Evolutionary conservation across 2,113 vertebrate species (phyloP), one percentile per base, ranked within the genome.

Genomic region (Mystacornis crossleyi): DNA sequence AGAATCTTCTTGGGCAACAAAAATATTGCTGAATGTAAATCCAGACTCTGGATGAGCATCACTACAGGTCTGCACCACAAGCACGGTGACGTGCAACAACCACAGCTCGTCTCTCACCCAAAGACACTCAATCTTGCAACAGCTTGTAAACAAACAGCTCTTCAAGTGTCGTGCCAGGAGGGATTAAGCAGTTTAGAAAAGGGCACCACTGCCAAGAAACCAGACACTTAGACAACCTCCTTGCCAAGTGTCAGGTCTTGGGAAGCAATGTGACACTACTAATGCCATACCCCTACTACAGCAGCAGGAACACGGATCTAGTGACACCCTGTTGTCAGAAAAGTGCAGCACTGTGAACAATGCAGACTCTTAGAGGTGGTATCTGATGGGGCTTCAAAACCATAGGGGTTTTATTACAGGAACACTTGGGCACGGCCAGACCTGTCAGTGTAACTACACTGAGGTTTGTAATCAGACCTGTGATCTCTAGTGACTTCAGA

Each of bases 141-240:
- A 82, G 54, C 82, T 78, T 83, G 75, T 78, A 78, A 93, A 88
- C 85, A 95, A 92, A 58, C 42, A 58, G 26, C 34, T 62, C 66
- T 66, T 72, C 47, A 51, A 77, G 57, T 17, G n/a, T n/a, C 58
- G 73, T 8, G 51, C 84, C 90, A 79, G 48, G 36, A 91, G 40
- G 36, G 42, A 90, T 83, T 47, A 67, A 29, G 26, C 50, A n/a
- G 34, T 42, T 88, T 2, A 1, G 55, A 62, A 31, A 71, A 91
- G 42, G 51, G 72, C 80, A 91, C 26, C 19, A n/a, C 55, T 84
- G 72, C 43, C 91, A 94, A 71, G 81, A 92, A 95, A 86, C 29
- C 29, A 78, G 79, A 86, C 24, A 78, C 77, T 78, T 19, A n/a
- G 17, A 82, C 65, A 91, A 69, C 18, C 54, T 77, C 58, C 55